A percentile compares a stretch with the other conserved stretches of the same genome.
These are phyloP conservation scores for Idaea biselata DNA, from an alignment of 2,888 invertebrate species.

Conservation along the genomic window DNA sequence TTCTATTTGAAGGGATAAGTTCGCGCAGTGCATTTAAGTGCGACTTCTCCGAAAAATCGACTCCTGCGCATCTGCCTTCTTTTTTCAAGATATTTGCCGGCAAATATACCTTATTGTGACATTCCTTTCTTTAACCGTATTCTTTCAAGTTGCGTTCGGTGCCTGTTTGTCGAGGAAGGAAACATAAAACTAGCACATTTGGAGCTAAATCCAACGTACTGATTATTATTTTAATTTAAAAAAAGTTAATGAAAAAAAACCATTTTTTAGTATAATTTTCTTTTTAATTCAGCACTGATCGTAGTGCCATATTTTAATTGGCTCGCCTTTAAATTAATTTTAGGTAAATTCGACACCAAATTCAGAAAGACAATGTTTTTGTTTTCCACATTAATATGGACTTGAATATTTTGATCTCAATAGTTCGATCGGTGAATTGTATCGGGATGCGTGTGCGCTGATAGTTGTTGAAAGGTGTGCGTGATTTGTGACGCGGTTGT, in stretches of 20 bases:
- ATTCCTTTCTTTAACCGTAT: background rate
- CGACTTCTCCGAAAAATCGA: too few relatives aligned
- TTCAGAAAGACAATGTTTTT: constrained; percentile 65
- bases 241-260: constrained; percentile 17
- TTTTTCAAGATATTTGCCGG: too few relatives aligned
- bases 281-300: constrained; percentile 66
- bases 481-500: constrained; percentile 18
- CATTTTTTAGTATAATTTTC: constrained; percentile 62
- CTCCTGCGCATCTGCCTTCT: too few relatives aligned
- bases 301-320: constrained; percentile 77
- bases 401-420: constrained; percentile 74
- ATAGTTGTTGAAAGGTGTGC: constrained; percentile 31
- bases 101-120: background rate
- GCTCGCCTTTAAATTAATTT: constrained; percentile 63
- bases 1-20: too few relatives aligned
- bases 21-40: too few relatives aligned
- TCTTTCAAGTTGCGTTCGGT: constrained; percentile 57
- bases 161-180: constrained; percentile 65
- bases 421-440: constrained; percentile 58
- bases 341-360: constrained; percentile 79
- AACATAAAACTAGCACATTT: constrained; percentile 50
- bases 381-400: constrained; percentile 60
- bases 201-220: constrained; percentile 74
- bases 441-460: constrained; percentile 34
- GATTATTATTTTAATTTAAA: constrained; percentile 70